Percentiles rank a stretch among this genome's conserved stretches.
Evolutionary conservation across 2,113 vertebrate species (phyloP).

Genomic region (Sturnira hondurensis): DNA sequence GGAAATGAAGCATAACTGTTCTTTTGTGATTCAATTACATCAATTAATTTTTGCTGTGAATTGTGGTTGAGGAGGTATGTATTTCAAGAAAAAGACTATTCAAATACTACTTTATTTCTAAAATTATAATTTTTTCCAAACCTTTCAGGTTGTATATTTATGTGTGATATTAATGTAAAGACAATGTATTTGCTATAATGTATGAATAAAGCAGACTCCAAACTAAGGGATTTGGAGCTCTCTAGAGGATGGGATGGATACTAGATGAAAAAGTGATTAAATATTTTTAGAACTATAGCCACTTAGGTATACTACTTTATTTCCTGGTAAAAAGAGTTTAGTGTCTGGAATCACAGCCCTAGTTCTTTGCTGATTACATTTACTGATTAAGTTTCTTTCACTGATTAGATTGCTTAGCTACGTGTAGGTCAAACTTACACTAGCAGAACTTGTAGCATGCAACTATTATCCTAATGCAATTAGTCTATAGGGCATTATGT

Average conservation of each 20-base stretch:
- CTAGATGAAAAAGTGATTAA: conserved; percentile 40
- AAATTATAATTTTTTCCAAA: background rate
- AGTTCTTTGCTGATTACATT: conserved; percentile 63
- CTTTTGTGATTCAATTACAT: conserved; percentile 5
- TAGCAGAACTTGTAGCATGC: conserved; percentile 33
- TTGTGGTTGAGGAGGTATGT: background rate
- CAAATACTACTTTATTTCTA: background rate
- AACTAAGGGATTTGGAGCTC: background rate
- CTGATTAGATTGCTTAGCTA: conserved; percentile 42
- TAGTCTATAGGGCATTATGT: conserved; percentile 40
- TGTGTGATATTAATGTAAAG: background rate
- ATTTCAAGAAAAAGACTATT: background rate
- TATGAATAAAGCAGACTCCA: background rate
- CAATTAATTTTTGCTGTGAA: conserved; percentile 5
- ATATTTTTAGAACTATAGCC: background rate
- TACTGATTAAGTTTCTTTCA: background rate
- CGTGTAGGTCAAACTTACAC: conserved; percentile 55
- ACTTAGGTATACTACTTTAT: background rate
- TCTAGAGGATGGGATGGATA: background rate
- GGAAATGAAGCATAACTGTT: conserved; percentile 32
- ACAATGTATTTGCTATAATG: conserved; percentile 21
- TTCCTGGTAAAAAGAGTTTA: conserved; percentile 42
- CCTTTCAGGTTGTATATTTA: background rate
- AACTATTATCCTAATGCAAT: conserved; percentile 45
- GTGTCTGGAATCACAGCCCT: conserved; percentile 19